Conservation (phyloP, 2,888 invertebrate species). For the Allolobophora icterica region DNA sequence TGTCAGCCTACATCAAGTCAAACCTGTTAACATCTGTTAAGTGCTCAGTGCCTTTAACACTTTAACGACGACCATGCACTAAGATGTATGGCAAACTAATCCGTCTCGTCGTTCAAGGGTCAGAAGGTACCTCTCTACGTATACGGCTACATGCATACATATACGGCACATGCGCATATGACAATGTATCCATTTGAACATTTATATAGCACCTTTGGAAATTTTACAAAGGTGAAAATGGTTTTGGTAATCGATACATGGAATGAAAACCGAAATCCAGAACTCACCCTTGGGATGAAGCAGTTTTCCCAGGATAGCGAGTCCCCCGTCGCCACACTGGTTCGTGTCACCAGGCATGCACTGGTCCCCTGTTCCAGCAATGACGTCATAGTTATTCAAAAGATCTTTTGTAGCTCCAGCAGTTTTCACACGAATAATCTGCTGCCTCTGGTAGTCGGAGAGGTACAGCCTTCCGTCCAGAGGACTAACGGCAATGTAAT, state of each 20-base stretch:
- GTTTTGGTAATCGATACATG: not conserved
- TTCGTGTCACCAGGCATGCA: slow-evolving; percentile 72
- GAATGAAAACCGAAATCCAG: not conserved
- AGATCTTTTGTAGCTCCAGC: slow-evolving; percentile 64
- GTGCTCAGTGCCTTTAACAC: too few species aligned
- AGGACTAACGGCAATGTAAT: slow-evolving; percentile 93
- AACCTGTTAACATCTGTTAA: too few species aligned
- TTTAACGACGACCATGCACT: too few species aligned
- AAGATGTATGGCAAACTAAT: too few species aligned
- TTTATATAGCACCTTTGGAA: not conserved
- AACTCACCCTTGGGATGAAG: slow-evolving; percentile 81
- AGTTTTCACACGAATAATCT: slow-evolving; percentile 61
- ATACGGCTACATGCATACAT: too few species aligned
- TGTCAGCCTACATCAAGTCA: too few species aligned
- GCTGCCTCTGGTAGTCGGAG: slow-evolving; percentile 79
- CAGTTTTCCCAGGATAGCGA: slow-evolving; percentile 86
- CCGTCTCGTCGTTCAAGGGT: too few species aligned
- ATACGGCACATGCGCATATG: too few species aligned
- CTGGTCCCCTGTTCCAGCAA: slow-evolving; percentile 91
- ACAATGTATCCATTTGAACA: too few species aligned
- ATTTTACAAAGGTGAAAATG: not conserved
- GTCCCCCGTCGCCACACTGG: slow-evolving; percentile 93
- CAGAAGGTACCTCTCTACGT: too few species aligned
- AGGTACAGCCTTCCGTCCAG: slow-evolving; percentile 94
- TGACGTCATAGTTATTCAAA: slow-evolving; percentile 83